Percentiles rank a stretch among this genome's conserved stretches.
Conservation (phyloP, 2,888 invertebrate species). For the Sceliomorpha sp. region DNA sequence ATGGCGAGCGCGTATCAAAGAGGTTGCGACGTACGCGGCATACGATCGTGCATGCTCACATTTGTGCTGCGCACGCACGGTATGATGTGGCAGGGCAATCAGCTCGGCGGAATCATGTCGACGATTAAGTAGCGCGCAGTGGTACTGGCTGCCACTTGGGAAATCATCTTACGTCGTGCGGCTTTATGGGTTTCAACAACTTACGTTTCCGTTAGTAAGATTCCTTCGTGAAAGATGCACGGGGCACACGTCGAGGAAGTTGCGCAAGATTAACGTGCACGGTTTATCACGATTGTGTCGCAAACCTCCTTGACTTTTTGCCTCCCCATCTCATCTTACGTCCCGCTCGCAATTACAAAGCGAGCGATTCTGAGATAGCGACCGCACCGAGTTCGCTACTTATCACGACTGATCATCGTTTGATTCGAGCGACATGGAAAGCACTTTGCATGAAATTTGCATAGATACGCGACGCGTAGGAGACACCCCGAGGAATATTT, state of each 20-base stretch:
- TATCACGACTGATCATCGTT: no score
- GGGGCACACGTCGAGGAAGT: conserved; percentile 10
- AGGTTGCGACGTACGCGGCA: conserved; percentile 3
- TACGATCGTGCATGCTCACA: conserved; percentile 10
- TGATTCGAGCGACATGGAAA: no score
- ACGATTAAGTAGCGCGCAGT: conserved; percentile 65
- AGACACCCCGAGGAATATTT: no score
- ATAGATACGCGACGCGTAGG: no score
- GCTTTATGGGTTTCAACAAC: conserved; percentile 47
- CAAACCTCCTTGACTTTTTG: neutral
- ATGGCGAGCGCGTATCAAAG: conserved; percentile 17
- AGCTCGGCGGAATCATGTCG: conserved; percentile 63
- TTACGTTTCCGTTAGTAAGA: conserved; percentile 58
- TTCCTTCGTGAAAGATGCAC: conserved; percentile 38
- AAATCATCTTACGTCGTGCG: conserved; percentile 72
- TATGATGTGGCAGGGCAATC: conserved; percentile 58
- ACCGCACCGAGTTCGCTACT: no score
- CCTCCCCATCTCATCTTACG: neutral
- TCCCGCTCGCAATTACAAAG: neutral
- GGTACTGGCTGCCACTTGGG: conserved; percentile 69
- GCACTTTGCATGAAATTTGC: no score
- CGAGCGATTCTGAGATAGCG: neutral
- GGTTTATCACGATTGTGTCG: conserved; percentile 18
- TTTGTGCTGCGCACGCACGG: conserved; percentile 6
- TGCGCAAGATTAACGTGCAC: conserved; percentile 13